These are phyloP conservation scores for Ochotona curzoniae DNA, from an alignment of 2,113 vertebrate species.

Conservation along the genomic window DNA sequence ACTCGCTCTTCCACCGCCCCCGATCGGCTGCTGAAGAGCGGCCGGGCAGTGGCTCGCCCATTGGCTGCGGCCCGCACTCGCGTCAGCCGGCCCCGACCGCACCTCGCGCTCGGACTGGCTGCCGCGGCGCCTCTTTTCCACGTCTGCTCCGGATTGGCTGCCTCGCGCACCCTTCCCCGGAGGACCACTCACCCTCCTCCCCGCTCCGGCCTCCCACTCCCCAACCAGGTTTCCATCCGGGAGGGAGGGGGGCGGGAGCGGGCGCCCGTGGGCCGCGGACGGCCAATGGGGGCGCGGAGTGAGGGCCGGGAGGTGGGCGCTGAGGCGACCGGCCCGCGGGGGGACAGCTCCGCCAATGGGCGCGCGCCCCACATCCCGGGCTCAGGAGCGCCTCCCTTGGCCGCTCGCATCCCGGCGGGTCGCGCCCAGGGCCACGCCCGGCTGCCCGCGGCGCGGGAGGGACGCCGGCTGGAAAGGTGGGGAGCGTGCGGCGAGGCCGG, in stretches of 20 bases:
- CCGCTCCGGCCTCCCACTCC: conserved; percentile 4
- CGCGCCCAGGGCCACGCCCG: conserved; percentile 68
- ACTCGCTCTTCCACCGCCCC: conserved; percentile 67
- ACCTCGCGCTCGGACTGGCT: conserved; percentile 65
- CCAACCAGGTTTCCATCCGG: conserved; percentile 2
- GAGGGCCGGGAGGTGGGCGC: conserved; percentile 51
- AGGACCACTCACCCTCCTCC: conserved; percentile 64
- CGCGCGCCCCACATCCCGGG: conserved; percentile 27
- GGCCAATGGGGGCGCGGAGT: conserved; percentile 64
- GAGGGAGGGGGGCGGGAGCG: neutral
- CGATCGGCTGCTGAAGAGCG: conserved; percentile 73
- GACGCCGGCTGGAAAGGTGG: neutral
- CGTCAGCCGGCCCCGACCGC: conserved; percentile 70
- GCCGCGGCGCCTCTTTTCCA: conserved; percentile 65
- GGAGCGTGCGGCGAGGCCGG: neutral
- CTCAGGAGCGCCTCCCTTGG: conserved; percentile 6
- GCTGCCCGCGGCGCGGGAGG: neutral
- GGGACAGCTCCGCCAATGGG: conserved; percentile 62
- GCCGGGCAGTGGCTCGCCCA: conserved; percentile 60
- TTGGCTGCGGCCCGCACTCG: conserved; percentile 57
- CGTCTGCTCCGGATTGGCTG: conserved; percentile 68
- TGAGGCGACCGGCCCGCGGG: neutral
- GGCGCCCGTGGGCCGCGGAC: neutral
- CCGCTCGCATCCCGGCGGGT: neutral
- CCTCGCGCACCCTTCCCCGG: conserved; percentile 33